phyloP scores from a whole-genome alignment of 2,113 vertebrate genomes.

The Carollia perspicillata region DNA sequence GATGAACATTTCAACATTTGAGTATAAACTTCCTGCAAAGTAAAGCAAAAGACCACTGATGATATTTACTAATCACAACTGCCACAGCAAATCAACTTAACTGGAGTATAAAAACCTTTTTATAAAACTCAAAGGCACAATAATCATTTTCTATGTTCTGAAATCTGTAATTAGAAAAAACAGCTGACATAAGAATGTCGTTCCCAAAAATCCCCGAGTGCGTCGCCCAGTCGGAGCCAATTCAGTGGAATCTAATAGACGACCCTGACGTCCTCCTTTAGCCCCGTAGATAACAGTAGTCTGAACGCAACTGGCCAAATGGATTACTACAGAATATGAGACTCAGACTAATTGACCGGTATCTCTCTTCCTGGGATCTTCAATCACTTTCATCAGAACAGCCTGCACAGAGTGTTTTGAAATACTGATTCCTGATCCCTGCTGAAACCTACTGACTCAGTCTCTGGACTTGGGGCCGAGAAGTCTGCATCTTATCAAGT shows the following conservation, averaged over 20 bases:
- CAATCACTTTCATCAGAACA: background rate
- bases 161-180: slow-evolving; percentile 48
- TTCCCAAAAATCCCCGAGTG: background rate
- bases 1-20: slow-evolving; percentile 13
- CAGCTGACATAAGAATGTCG: background rate
- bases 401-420: background rate
- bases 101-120: background rate
- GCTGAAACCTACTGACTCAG: background rate
- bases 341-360: background rate
- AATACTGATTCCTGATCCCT: background rate
- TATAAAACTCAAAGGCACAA: slow-evolving; percentile 31
- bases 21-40: slow-evolving; percentile 33
- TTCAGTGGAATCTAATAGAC: background rate
- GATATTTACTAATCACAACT: slow-evolving; percentile 29
- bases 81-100: slow-evolving; percentile 9
- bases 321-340: background rate
- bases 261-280: background rate
- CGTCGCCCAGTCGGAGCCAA: slow-evolving; percentile 4
- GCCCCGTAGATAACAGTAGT: background rate
- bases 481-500: slow-evolving; percentile 28
- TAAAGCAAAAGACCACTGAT: slow-evolving; percentile 17
- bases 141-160: slow-evolving; percentile 29
- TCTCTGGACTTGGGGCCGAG: background rate
- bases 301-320: background rate
- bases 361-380: background rate